Evolutionary conservation across 2,888 invertebrate species (phyloP).

Genomic region (Eurois occulta): DNA sequence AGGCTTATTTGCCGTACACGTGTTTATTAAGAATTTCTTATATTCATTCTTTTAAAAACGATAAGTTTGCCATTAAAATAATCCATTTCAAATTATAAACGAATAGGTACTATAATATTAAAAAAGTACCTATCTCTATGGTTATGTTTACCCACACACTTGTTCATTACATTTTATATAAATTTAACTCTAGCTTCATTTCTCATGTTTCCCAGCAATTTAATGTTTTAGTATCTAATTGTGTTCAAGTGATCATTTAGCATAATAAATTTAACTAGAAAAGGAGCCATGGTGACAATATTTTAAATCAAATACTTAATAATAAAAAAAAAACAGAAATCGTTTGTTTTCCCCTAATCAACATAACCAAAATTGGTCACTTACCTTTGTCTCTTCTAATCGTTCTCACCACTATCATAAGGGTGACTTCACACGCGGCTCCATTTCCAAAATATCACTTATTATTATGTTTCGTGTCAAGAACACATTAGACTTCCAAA

Average conservation of each 20-base stretch:
- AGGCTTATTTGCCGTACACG: constrained; percentile 71
- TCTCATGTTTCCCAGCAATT: background rate
- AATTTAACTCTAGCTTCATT: constrained; percentile 1
- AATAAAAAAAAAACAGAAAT: background rate
- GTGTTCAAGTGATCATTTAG: background rate
- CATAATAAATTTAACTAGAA: background rate
- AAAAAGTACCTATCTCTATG: background rate
- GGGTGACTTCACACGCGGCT: constrained; percentile 81
- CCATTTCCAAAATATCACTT: constrained; percentile 80
- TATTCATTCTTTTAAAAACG: background rate
- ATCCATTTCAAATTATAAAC: background rate
- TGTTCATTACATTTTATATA: background rate
- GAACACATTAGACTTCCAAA: constrained; percentile 85
- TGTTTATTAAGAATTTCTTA: constrained; percentile 55
- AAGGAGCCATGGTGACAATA: background rate
- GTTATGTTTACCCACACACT: constrained; percentile 24
- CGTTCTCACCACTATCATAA: constrained; percentile 86
- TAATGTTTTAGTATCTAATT: background rate
- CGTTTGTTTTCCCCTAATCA: constrained; percentile 51
- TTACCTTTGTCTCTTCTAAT: constrained; percentile 79
- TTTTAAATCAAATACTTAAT: constrained; percentile 9
- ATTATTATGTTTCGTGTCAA: constrained; percentile 86
- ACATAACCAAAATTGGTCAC: constrained; percentile 74
- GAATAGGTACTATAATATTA: background rate
- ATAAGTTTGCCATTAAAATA: background rate